phyloP scores from a whole-genome alignment of 2,888 invertebrate species.

The Hypena proboscidalis region DNA sequence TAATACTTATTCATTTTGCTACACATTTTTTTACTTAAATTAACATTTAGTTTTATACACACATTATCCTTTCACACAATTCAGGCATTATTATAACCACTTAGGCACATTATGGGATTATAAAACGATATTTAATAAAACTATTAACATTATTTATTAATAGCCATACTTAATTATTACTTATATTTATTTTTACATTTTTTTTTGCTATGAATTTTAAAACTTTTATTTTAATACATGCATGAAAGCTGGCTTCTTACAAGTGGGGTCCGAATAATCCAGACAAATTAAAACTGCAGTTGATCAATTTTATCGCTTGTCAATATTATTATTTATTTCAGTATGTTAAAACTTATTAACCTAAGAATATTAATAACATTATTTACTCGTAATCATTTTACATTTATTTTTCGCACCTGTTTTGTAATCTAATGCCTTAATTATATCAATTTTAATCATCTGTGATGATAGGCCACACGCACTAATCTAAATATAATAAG shows the following conservation, averaged over 20 bases:
- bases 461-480: no score
- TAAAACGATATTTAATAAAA: slow-evolving; percentile 37
- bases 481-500: no score
- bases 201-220: not conserved
- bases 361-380: not conserved
- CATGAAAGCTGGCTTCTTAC: no score
- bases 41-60: not conserved
- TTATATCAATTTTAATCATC: not conserved
- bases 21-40: not conserved
- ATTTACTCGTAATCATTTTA: slow-evolving; percentile 17
- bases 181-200: slow-evolving; percentile 8
- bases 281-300: no score
- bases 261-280: no score
- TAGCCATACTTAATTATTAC: slow-evolving; percentile 6
- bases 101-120: slow-evolving; percentile 52
- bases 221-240: no score
- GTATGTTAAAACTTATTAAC: slow-evolving; percentile 3
- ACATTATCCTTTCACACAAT: slow-evolving; percentile 10
- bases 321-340: slow-evolving; percentile 4
- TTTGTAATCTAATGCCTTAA: slow-evolving; percentile 22
- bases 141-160: slow-evolving; percentile 28
- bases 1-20: no score
- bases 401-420: slow-evolving; percentile 33
- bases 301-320: no score
- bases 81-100: slow-evolving; percentile 34